Evolutionary conservation across 2,888 invertebrate genomes (phyloP), one percentile per base, ranked within the genome.

Genomic region (Caenorhabditis sp.): DNA sequence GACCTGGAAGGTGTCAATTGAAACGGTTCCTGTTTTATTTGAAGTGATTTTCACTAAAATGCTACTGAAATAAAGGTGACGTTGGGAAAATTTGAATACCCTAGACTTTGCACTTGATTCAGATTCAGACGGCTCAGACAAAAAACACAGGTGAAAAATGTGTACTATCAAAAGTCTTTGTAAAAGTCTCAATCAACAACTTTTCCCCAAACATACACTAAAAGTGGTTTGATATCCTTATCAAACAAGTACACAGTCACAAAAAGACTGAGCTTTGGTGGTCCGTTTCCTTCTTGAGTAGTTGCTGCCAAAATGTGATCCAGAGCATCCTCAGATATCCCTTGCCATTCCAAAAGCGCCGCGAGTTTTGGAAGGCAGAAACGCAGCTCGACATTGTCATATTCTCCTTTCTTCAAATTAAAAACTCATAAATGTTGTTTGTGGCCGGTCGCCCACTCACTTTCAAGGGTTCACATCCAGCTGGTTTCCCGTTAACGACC

Each of bases 321-420:
- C 9, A 87, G 32, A 0, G 87, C 85, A 15, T 82, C 79, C 50
- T 87, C 85, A 3, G 82, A 82, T 20, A 87, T 85, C 24, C 87
- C 87, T 50, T 87, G 87, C 87, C 85, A 85, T 37, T 84, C 80
- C 47, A 87, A 53, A 8, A 87, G 55, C 1, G 85, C 85, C 13
- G 89, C 85, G n/a, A 90, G 58, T 35, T 89, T 84, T 13, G 90
- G 90, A 22, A 90, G 79, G 47, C 90, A 90, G 82, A 90, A 90
- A 4, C 84, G 86, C 24, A 90, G 82, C 64, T 90, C 88, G 55
- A 90, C 83, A 68, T 90, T 86, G 65, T 90, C 89, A 71, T 90
- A 90, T 58, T 82, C 81, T n/a, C 90, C 90, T 78, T 83, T 82
- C 85, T 86, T 60, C 32, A 81, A 68, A 78, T 47, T 47, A 24